Base-by-base conservation (phyloP, 1,140 invertebrate genomes). In the Steinernema feltiae region DNA sequence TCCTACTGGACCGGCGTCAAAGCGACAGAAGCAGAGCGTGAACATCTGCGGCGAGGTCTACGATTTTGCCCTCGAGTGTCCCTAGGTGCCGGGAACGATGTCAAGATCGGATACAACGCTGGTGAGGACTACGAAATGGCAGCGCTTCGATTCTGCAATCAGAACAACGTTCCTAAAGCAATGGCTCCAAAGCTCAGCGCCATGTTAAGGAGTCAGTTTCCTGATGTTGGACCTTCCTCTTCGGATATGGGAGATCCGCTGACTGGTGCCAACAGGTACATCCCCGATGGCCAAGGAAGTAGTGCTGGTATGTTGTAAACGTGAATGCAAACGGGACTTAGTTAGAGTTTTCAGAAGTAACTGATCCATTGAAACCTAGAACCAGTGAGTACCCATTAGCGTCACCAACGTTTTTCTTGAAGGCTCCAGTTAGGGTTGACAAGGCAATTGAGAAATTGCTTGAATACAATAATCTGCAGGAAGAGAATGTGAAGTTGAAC, bases 11-110 rank as follows among this genome's bases (percentile, higher is more conserved):
- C 48, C 46, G 17, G 48, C 41, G 12, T 63, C 21, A 1, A 74
- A 46, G n/a, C 82, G 78, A 35, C 27, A 81, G 72, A 76, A 48
- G 32, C 73, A 81, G 46, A 48, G 74, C 71, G 53, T 72, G 1
- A 17, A 30, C 15, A 29, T 77, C 29, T 41, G 77, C 21, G 76
- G 71, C 1, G 70, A 76, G 90, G 92, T 94, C 83, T 97, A 97
- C 86, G 95, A 98, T 88, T 97, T 91, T 88, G 94, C 97, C 24
- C 98, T 98, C 87, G 92, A 90, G 93, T 98, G 1, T 94, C 96
- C 81, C 91, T 97, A 74, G n/a, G 92, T 85, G 94, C 96, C 85
- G 93, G 92, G 0, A 90, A 91, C 69, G 92, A 92, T 0, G 87
- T 97, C 1, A 97, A 97, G 87, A 87, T 98, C 70, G 94, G 94